A percentile compares a stretch with the other conserved stretches of the same genome.
These are phyloP conservation scores for Incurvaria masculella DNA, from an alignment of 2,888 invertebrate genomes.

Conservation along the genomic window DNA sequence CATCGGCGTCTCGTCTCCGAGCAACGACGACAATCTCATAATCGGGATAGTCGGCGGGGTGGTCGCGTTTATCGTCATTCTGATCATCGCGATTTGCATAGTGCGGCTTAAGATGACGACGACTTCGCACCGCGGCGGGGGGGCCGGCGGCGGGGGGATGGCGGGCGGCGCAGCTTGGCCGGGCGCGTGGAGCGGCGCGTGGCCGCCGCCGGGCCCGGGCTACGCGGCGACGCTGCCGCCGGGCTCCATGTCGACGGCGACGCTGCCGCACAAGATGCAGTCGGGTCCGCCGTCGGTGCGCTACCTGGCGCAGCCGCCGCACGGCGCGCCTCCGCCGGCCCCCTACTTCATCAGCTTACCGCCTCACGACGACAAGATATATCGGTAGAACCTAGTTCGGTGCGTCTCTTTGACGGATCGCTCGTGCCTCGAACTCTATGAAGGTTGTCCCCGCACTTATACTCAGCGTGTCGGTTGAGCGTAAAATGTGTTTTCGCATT, in stretches of 20 bases:
- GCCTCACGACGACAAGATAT: slow-evolving; percentile 62
- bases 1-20: slow-evolving; percentile 58
- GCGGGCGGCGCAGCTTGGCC: slow-evolving; percentile 51
- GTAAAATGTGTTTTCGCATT: too few relatives aligned
- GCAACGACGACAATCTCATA: slow-evolving; percentile 88
- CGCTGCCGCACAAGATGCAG: slow-evolving; percentile 64
- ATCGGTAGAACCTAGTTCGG: slow-evolving; percentile 43
- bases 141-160: slow-evolving; percentile 61
- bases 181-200: slow-evolving; percentile 46
- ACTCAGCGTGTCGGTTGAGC: too few relatives aligned
- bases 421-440: background rate
- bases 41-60: slow-evolving; percentile 94
- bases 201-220: slow-evolving; percentile 41
- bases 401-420: background rate
- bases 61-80: slow-evolving; percentile 84
- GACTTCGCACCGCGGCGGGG: slow-evolving; percentile 66
- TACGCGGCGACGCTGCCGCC: slow-evolving; percentile 61
- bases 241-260: slow-evolving; percentile 59
- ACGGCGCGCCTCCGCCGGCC: slow-evolving; percentile 43
- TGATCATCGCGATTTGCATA: slow-evolving; percentile 87
- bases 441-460: too few relatives aligned
- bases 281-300: slow-evolving; percentile 51
- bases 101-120: slow-evolving; percentile 71
- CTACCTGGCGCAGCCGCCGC: slow-evolving; percentile 56
- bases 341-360: slow-evolving; percentile 63